phyloP scores from a whole-genome alignment of 2,888 invertebrate species.

The Pinctada fucata region DNA sequence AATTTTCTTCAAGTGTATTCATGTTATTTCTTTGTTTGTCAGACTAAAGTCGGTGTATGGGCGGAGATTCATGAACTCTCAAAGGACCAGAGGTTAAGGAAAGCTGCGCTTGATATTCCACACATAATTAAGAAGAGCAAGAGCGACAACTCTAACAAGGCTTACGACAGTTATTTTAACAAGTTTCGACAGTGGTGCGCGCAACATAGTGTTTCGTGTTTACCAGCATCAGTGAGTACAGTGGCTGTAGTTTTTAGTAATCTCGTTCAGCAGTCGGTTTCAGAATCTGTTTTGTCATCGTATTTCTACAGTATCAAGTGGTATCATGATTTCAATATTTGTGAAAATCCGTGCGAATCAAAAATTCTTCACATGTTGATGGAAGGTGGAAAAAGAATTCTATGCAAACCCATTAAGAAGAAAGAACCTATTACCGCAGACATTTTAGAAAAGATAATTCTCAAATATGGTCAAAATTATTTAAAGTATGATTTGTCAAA shows the following conservation, averaged over 20 bases:
- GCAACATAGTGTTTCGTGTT: constrained; percentile 14
- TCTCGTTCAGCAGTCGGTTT: constrained; percentile 28
- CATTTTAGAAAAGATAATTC: constrained; percentile 9
- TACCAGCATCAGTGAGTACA: constrained; percentile 29
- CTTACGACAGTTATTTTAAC: constrained; percentile 25
- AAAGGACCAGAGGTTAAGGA: not conserved
- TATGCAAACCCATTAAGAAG: constrained; percentile 17
- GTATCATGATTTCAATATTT: constrained; percentile 28
- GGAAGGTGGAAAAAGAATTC: constrained; percentile 24
- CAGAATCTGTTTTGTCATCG: constrained; percentile 26
- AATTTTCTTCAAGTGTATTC: not conserved
- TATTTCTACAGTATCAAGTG: constrained; percentile 36
- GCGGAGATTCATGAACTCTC: constrained; percentile 9
- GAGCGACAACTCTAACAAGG: too few species aligned
- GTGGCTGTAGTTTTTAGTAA: constrained; percentile 29
- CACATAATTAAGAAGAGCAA: constrained; percentile 21
- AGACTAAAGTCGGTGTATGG: constrained; percentile 5
- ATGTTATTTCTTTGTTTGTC: not conserved
- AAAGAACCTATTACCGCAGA: constrained; percentile 23
- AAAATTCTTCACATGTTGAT: constrained; percentile 23
- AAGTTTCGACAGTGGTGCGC: constrained; percentile 26
- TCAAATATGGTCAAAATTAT: constrained; percentile 3
- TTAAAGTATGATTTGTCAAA: constrained; percentile 9
- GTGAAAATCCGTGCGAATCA: constrained; percentile 27
- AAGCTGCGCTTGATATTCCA: not conserved